phyloP scores from a whole-genome alignment of 2,113 vertebrate genomes.

The Bos javanicus region DNA sequence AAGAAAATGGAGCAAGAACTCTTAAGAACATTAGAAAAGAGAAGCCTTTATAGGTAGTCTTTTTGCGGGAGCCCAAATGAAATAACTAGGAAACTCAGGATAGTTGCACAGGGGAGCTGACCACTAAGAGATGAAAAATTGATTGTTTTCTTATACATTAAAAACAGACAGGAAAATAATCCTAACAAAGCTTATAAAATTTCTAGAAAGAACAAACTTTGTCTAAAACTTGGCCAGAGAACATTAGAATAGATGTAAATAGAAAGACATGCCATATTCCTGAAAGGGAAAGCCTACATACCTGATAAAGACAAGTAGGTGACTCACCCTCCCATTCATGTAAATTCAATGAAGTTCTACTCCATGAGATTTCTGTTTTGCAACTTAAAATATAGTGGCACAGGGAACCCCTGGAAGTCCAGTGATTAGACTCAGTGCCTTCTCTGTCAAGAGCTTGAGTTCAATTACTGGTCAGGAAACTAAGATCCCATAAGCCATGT shows the following conservation, averaged over 20 bases:
- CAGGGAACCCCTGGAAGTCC: neutral
- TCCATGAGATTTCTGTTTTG: neutral
- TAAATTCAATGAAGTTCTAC: neutral
- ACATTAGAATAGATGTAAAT: neutral
- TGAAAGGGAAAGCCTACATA: neutral
- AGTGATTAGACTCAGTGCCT: neutral
- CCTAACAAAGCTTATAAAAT: neutral
- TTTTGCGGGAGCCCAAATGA: neutral
- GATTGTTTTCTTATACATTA: neutral
- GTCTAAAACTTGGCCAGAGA: neutral
- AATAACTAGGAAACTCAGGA: slow-evolving; percentile 10
- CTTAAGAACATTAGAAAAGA: slow-evolving; percentile 11
- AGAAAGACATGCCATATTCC: neutral
- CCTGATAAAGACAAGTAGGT: neutral
- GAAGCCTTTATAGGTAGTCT: neutral
- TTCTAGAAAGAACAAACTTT: slow-evolving; percentile 1
- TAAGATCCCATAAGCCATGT: neutral
- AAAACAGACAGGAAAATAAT: neutral
- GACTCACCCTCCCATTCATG: neutral
- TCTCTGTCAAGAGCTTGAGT: neutral
- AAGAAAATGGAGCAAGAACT: neutral
- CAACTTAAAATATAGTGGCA: neutral
- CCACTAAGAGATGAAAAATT: neutral
- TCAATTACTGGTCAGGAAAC: neutral
- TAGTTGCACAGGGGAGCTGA: neutral